phyloP scores from a whole-genome alignment of 2,888 invertebrate genomes.

The Pristionchus exspectatus region DNA sequence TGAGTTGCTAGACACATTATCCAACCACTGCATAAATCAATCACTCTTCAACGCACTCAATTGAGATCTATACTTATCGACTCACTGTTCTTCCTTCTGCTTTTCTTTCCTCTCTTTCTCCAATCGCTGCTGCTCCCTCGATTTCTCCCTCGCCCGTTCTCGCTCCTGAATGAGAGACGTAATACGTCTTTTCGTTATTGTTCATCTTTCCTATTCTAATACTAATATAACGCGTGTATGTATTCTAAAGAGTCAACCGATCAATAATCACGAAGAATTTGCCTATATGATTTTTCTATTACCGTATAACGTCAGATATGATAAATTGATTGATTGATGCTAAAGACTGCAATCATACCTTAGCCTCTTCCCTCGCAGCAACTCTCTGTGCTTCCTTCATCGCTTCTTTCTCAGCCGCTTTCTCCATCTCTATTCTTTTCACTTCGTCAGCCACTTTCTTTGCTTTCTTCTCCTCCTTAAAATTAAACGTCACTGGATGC shows the following conservation, averaged over 20 bases:
- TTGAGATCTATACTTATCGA: neutral
- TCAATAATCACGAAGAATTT: too few species aligned
- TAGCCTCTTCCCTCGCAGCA: neutral
- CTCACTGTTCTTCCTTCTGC: neutral
- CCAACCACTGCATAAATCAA: too few species aligned
- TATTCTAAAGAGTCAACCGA: too few species aligned
- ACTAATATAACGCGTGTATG: too few species aligned
- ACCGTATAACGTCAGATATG: too few species aligned
- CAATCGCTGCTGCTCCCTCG: neutral
- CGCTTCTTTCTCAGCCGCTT: constrained; percentile 13
- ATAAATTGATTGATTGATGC: neutral
- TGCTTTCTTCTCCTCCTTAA: constrained; percentile 34
- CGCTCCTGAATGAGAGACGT: neutral
- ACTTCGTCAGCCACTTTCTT: constrained; percentile 9
- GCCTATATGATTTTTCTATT: too few species aligned
- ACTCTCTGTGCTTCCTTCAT: constrained; percentile 27
- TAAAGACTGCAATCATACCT: neutral
- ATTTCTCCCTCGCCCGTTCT: neutral
- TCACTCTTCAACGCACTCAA: too few species aligned
- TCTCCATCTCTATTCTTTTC: neutral
- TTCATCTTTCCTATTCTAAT: neutral
- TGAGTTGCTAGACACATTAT: too few species aligned
- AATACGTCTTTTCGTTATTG: neutral
- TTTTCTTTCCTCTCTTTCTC: neutral
- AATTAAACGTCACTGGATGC: neutral